Percentiles rank a stretch among this genome's conserved stretches.
Conservation (phyloP, 2,797 vertebrate genomes). For the Rhabdophis nuchalis region DNA sequence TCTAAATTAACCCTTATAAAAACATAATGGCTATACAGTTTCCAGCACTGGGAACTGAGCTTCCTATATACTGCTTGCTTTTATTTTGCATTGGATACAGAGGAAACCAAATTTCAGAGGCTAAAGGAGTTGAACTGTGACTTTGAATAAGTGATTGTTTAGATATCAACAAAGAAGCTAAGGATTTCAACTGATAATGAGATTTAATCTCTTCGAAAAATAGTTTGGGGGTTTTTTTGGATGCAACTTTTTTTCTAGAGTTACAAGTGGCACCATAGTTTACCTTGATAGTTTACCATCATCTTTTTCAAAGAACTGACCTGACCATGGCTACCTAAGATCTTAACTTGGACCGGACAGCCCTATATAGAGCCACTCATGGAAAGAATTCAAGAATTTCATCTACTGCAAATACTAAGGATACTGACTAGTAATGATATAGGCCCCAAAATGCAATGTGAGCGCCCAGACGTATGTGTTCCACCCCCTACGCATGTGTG, state of each 20-base stretch:
- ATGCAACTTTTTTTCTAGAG: not conserved
- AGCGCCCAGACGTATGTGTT: too few species aligned
- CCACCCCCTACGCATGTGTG: too few species aligned
- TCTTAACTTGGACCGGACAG: not conserved
- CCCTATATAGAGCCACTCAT: not conserved
- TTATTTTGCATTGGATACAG: constrained; percentile 34
- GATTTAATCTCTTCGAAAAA: not conserved
- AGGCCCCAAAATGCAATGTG: too few species aligned
- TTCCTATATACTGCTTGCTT: constrained; percentile 34
- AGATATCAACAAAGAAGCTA: not conserved
- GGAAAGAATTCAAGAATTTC: not conserved
- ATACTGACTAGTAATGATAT: not conserved
- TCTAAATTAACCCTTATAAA: constrained; percentile 44
- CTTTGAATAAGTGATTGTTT: not conserved
- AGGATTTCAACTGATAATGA: not conserved
- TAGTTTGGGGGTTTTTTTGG: not conserved
- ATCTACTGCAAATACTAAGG: not conserved
- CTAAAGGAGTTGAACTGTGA: not conserved
- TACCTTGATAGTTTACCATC: not conserved
- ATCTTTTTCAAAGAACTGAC: not conserved
- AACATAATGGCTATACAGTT: constrained; percentile 41
- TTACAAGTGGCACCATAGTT: not conserved
- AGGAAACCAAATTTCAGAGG: not conserved
- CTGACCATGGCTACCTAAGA: not conserved
- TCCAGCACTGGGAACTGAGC: constrained; percentile 41